Evolutionary conservation across 2,113 vertebrate genomes (phyloP).

Genomic region (Halcyon senegalensis): DNA sequence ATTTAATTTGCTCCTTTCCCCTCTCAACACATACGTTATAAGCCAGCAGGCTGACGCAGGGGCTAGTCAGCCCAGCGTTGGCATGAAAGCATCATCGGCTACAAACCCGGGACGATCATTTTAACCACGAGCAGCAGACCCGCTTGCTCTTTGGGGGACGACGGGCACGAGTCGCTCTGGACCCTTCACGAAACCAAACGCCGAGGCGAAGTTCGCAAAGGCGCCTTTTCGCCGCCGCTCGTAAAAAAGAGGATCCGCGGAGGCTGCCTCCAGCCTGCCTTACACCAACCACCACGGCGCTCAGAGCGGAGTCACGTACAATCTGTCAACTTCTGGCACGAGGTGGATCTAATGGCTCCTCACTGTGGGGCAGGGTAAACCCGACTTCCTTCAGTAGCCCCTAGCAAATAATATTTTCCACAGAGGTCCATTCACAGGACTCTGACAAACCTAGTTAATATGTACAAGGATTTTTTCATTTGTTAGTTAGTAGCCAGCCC

Average conservation of each 20-base stretch:
- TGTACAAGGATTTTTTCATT: not conserved
- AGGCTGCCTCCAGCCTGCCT: not conserved
- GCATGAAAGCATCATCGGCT: not conserved
- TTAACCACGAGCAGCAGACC: not conserved
- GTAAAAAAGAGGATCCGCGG: not conserved
- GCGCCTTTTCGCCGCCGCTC: not conserved
- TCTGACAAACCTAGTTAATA: conserved; percentile 8
- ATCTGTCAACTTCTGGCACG: not conserved
- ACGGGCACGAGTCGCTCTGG: not conserved
- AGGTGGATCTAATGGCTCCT: conserved; percentile 35
- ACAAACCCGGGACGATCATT: not conserved
- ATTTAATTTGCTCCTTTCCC: not conserved
- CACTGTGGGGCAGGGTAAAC: conserved; percentile 10
- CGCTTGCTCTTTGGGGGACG: not conserved
- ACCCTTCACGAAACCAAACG: not conserved
- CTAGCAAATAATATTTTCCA: conserved; percentile 25
- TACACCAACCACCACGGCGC: not conserved
- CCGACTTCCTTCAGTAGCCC: not conserved
- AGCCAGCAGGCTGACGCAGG: not conserved
- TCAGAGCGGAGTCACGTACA: not conserved
- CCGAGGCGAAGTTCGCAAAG: not conserved
- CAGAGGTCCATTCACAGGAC: conserved; percentile 20
- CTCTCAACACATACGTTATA: not conserved
- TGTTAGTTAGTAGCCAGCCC: not conserved
- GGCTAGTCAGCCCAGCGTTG: not conserved